Evolutionary conservation across 2,113 vertebrate species (phyloP).

Genomic region (Malurus elegans): DNA sequence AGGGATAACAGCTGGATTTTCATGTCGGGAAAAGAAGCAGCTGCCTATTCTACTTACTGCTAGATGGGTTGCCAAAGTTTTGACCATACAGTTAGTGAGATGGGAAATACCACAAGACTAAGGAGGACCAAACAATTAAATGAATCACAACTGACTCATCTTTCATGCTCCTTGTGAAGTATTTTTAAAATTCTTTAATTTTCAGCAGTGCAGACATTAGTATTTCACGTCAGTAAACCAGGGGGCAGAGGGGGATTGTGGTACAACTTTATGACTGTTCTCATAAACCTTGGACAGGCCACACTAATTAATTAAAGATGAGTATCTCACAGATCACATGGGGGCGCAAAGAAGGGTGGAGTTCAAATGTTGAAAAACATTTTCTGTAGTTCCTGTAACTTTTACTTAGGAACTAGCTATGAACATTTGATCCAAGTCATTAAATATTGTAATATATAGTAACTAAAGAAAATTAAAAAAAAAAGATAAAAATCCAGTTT

Average conservation of each 20-base stretch:
- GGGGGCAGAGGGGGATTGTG: background rate
- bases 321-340: background rate
- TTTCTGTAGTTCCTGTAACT: background rate
- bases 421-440: background rate
- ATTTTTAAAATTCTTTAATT: background rate
- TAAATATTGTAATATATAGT: background rate
- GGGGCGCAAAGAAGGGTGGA: background rate
- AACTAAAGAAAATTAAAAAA: background rate
- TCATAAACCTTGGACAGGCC: background rate
- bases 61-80: conserved; percentile 10
- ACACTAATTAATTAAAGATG: background rate
- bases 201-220: background rate
- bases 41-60: background rate
- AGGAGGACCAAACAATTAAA: background rate
- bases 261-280: background rate
- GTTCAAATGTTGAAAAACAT: background rate
- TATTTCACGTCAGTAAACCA: background rate
- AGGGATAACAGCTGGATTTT: conserved; percentile 32
- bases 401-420: background rate
- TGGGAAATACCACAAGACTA: background rate
- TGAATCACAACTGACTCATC: background rate
- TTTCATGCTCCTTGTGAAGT: background rate
- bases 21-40: conserved; percentile 41
- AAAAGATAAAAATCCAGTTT: background rate
- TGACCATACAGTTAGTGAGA: background rate